phyloP scores from a whole-genome alignment of 2,797 vertebrate genomes.

The Crypturellus tataupa region DNA sequence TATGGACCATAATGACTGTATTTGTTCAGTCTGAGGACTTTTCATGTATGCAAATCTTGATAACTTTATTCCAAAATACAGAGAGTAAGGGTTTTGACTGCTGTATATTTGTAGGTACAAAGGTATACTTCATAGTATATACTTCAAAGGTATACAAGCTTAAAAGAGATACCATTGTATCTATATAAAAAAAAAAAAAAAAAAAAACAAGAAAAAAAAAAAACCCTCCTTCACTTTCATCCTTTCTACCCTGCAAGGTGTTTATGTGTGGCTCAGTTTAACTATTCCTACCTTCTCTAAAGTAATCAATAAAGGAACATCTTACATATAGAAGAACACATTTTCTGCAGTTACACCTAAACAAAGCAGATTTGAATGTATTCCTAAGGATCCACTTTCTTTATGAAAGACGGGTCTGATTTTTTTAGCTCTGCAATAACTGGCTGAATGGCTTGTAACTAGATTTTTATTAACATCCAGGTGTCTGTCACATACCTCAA shows the following conservation, averaged over 20 bases:
- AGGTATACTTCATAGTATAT: background rate
- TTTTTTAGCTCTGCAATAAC: constrained; percentile 60
- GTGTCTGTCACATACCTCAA: constrained; percentile 21
- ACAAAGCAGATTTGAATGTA: constrained; percentile 35
- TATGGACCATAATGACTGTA: background rate
- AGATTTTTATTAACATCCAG: constrained; percentile 55
- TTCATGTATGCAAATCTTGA: constrained; percentile 5
- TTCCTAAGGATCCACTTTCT: constrained; percentile 25
- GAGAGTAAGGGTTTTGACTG: background rate
- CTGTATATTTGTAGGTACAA: constrained; percentile 21
- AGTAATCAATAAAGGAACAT: constrained; percentile 33
- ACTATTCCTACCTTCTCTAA: constrained; percentile 16
- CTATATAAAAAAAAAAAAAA: constrained; percentile 19
- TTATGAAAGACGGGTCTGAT: constrained; percentile 35
- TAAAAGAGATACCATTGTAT: constrained; percentile 33
- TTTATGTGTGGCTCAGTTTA: constrained; percentile 28
- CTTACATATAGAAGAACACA: background rate
- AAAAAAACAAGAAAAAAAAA: constrained; percentile 50
- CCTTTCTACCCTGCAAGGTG: constrained; percentile 31
- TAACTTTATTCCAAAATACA: constrained; percentile 25
- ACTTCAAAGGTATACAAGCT: no score
- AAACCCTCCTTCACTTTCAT: constrained; percentile 21
- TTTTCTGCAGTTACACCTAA: constrained; percentile 36
- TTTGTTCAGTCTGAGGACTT: background rate
- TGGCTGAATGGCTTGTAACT: constrained; percentile 32